Conservation (phyloP, 2,888 invertebrate species). For the Plusia festucae region DNA sequence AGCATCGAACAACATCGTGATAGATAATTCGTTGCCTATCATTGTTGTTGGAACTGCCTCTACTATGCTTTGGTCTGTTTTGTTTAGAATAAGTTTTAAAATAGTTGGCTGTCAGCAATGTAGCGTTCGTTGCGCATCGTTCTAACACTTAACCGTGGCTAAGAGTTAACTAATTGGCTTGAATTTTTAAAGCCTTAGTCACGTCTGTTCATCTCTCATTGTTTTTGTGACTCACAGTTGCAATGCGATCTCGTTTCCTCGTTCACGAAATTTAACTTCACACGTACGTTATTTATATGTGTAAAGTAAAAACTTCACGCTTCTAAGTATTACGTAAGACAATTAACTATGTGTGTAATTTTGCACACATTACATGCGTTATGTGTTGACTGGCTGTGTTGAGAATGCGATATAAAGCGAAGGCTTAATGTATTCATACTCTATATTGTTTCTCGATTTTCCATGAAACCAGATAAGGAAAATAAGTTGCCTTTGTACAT, state of each 20-base stretch:
- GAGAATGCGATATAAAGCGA: conserved; percentile 22
- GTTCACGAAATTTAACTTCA: conserved; percentile 64
- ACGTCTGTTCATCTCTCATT: conserved; percentile 73
- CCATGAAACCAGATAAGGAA: conserved; percentile 48
- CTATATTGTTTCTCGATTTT: conserved; percentile 36
- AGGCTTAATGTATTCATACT: conserved; percentile 28
- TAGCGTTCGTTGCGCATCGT: conserved; percentile 51
- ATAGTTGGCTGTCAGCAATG: conserved; percentile 48
- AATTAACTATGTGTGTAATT: conserved; percentile 41
- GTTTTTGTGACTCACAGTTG: conserved; percentile 80
- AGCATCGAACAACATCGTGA: conserved; percentile 34
- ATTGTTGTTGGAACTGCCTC: conserved; percentile 40
- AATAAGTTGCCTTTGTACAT: conserved; percentile 23
- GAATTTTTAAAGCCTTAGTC: conserved; percentile 86
- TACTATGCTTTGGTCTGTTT: conserved; percentile 45
- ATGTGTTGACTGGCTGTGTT: conserved; percentile 28
- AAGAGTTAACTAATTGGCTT: conserved; percentile 78
- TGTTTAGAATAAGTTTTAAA: conserved; percentile 65
- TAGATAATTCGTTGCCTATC: conserved; percentile 47
- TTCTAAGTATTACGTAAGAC: conserved; percentile 45
- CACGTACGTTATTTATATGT: conserved; percentile 28
- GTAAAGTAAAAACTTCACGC: conserved; percentile 30
- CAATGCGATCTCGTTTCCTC: conserved; percentile 71
- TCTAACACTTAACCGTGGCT: conserved; percentile 46
- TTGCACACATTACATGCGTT: conserved; percentile 30